These are phyloP conservation scores for Ahaetulla prasina DNA, from an alignment of 2,113 vertebrate genomes.

Conservation along the genomic window DNA sequence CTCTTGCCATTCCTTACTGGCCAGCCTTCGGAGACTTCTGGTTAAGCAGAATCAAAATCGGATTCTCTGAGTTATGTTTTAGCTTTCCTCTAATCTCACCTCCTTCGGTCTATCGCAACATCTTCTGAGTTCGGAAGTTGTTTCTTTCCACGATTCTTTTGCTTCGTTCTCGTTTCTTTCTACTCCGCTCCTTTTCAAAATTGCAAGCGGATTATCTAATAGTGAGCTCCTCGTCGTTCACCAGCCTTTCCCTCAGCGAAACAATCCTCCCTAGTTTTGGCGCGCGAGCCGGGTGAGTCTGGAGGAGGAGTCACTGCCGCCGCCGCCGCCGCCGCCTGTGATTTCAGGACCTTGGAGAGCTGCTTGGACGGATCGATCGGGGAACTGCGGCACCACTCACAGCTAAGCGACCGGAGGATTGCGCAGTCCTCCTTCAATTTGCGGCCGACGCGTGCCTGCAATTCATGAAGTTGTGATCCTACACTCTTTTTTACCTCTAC, in stretches of 20 bases:
- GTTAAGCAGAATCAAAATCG: background rate
- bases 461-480: background rate
- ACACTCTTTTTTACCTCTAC: background rate
- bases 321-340: background rate
- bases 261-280: too few relatives aligned
- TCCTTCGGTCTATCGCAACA: background rate
- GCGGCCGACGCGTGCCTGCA: background rate
- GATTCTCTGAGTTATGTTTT: background rate
- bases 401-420: background rate
- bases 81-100: background rate
- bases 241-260: too few relatives aligned
- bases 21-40: background rate
- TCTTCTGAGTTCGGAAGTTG: background rate
- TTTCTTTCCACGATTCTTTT: background rate
- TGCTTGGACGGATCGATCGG: background rate
- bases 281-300: background rate
- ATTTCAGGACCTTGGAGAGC: slow-evolving; percentile 54
- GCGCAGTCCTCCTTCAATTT: background rate
- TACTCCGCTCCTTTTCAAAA: background rate
- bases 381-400: background rate
- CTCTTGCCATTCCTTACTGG: background rate
- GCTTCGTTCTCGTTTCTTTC: background rate
- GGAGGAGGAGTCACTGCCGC: background rate
- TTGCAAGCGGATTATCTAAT: background rate
- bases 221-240: background rate